Evolutionary conservation across 1,140 invertebrate species (phyloP).

Genomic region (Lepidurus packardi): DNA sequence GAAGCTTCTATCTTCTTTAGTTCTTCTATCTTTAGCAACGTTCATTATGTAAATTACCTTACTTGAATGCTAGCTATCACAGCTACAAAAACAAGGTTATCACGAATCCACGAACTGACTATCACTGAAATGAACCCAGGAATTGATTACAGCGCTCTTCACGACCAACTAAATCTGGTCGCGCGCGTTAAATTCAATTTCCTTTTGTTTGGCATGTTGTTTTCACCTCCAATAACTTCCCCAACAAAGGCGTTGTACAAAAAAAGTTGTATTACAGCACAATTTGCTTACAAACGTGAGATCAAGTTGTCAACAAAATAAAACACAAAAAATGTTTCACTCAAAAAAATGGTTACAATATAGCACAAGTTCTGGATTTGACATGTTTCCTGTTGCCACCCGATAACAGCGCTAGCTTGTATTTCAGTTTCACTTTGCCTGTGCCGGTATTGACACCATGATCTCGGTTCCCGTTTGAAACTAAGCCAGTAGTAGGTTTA

Average conservation of each 20-base stretch:
- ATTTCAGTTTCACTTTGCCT: constrained; percentile 1
- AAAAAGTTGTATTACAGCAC: constrained; percentile 1
- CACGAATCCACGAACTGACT: too few relatives aligned
- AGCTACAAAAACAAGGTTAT: too few relatives aligned
- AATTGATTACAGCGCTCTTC: too few relatives aligned
- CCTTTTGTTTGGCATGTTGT: neutral
- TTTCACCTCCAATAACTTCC: neutral
- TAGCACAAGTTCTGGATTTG: neutral
- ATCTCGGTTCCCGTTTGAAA: neutral
- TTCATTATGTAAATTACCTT: too few relatives aligned
- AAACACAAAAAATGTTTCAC: neutral
- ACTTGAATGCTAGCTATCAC: too few relatives aligned
- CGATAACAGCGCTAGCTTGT: neutral
- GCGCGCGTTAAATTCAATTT: neutral
- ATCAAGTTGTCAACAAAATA: neutral
- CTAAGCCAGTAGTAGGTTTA: neutral
- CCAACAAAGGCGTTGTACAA: neutral
- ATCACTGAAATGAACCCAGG: too few relatives aligned
- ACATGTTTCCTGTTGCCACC: neutral
- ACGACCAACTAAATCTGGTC: too few relatives aligned
- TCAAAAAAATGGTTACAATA: neutral
- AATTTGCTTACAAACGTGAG: neutral
- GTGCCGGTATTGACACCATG: neutral
- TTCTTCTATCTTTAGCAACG: too few relatives aligned
- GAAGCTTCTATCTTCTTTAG: too few relatives aligned